Percentiles rank a stretch among this genome's conserved stretches.
Conservation (phyloP, 1,140 invertebrate genomes). For the Mya arenaria region DNA sequence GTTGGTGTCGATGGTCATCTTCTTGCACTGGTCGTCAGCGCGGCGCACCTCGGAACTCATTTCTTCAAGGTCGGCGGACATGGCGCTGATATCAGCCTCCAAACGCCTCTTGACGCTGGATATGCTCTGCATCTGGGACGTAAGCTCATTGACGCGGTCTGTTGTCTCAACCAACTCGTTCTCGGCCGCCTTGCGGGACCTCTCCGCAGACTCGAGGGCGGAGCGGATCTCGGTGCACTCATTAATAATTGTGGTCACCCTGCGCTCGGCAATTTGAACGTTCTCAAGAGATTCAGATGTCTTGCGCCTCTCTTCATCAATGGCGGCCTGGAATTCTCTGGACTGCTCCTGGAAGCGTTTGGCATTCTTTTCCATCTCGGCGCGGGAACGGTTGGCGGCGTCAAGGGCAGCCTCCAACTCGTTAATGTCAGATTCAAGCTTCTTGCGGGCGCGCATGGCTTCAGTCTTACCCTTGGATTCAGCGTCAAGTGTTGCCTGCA, state of each 20-base stretch:
- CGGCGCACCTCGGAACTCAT: conserved; percentile 70
- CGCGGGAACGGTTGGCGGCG: conserved; percentile 87
- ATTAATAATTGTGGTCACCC: conserved; percentile 95
- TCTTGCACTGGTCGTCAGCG: conserved; percentile 81
- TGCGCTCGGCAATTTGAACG: conserved; percentile 95
- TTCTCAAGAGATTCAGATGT: conserved; percentile 98
- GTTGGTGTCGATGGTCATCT: conserved; percentile 98
- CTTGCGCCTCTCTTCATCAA: conserved; percentile 98
- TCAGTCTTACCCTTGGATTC: conserved; percentile 99
- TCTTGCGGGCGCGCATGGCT: conserved; percentile 99
- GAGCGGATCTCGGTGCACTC: conserved; percentile 97
- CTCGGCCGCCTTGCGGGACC: conserved; percentile 97
- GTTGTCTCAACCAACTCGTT: conserved; percentile 96
- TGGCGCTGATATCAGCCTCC: conserved; percentile 96
- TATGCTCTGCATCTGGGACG: conserved; percentile 94
- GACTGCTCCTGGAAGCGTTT: conserved; percentile 97
- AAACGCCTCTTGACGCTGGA: conserved; percentile 98
- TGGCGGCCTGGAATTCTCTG: conserved; percentile 88
- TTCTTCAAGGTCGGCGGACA: conserved; percentile 86
- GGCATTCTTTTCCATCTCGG: conserved; percentile 99
- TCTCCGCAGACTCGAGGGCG: conserved; percentile 95
- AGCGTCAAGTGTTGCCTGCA: conserved; percentile 99
- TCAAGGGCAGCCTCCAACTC: conserved; percentile 99
- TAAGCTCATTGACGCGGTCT: conserved; percentile 97
- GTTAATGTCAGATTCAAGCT: conserved; percentile 99